Base-by-base conservation (phyloP, 2,797 vertebrate species). In the Cyclura pinguis region DNA sequence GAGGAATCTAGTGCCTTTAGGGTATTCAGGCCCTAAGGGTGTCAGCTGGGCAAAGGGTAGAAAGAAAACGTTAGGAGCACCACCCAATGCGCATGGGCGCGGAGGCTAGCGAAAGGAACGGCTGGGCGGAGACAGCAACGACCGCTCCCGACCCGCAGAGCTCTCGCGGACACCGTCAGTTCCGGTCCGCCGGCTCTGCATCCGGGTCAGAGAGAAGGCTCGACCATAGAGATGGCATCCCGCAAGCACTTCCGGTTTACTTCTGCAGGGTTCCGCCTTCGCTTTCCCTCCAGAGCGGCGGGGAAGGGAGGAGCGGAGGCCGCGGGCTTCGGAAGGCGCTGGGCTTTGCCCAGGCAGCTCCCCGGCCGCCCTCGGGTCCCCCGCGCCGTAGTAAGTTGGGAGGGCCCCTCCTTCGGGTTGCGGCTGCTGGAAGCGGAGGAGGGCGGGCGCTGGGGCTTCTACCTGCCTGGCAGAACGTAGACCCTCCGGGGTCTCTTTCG, bases 131-230 rank as follows among this genome's bases (percentile, higher is more conserved):
- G 57, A 57, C 14, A 57, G 57, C 2, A 52, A 47, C 2, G 42
- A 2, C 4, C 42, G 42, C 42, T 47, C 42, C 42, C 42, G 2
- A 47, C 57, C 14, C 57, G 57, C 57, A 16, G 57, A 2, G 13
- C 55, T 13, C 2, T 55, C 9, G 52, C 0, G 2, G 29, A 12
- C 0, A 0, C 0, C 0, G 27, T 2, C 16, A 0, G 14, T 74
- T 86, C 84, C 82, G 2, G 24, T 0, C 0, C 0, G 3, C 1
- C 4, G 0, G 1, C 3, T 81, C 3, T 29, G 1, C 0, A 10
- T 91, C 92, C 92, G 92, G 90, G 87, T 77, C 6, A 80, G 32
- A 9, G 69, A 16, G 16, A 29, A 32, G 24, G 0, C 38, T 3
- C 10, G 2, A 27, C 35, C 50, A 80, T 20, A 4, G 0, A 3